A percentile compares a stretch with the other conserved stretches of the same genome.
These are phyloP conservation scores for Trachelus stipa DNA, from an alignment of 2,888 invertebrate species.

Conservation along the genomic window DNA sequence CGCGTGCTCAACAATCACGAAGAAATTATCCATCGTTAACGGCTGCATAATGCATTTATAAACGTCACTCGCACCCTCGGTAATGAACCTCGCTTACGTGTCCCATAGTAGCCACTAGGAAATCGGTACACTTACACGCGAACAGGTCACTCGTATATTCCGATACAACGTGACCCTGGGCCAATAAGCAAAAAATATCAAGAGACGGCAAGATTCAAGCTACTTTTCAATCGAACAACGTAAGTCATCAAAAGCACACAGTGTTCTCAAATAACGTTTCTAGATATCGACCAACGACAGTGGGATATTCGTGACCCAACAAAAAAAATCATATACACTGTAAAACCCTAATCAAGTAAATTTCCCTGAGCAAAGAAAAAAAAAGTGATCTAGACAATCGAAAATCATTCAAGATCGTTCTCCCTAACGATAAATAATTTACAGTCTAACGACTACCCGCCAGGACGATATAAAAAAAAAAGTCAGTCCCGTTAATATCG, in stretches of 20 bases:
- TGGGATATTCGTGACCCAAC: background rate
- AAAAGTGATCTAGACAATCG: no score
- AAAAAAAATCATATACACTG: background rate
- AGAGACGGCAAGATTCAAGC: background rate
- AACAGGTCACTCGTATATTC: background rate
- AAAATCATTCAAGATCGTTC: no score
- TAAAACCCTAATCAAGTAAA: background rate
- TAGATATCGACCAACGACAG: background rate
- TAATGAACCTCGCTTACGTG: background rate
- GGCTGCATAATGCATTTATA: conserved; percentile 23
- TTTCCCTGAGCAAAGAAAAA: background rate
- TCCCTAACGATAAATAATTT: no score
- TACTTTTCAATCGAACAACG: background rate
- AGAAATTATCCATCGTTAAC: conserved; percentile 13
- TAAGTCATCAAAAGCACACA: background rate
- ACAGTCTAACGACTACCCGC: no score
- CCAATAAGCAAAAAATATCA: background rate
- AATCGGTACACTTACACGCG: background rate
- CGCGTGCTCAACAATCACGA: background rate
- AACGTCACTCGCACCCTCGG: conserved; percentile 16
- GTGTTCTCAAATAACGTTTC: background rate
- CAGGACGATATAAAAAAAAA: background rate
- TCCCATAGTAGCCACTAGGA: background rate
- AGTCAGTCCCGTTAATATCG: background rate
- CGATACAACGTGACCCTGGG: background rate